These are phyloP conservation scores for Cordilura impudica DNA, from an alignment of 2,888 invertebrate genomes.

Conservation along the genomic window DNA sequence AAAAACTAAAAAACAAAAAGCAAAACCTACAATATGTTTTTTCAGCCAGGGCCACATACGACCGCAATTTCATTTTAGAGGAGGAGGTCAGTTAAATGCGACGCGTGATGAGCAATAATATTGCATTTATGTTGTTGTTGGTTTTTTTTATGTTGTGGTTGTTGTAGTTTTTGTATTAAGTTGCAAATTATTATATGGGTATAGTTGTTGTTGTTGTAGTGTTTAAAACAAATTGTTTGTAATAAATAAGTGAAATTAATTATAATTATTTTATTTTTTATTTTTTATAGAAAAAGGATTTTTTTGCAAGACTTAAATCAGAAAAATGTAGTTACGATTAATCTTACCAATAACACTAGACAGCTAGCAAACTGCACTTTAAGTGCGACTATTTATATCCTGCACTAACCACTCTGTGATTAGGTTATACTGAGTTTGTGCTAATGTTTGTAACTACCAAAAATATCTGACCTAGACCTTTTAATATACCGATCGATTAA, in stretches of 20 bases:
- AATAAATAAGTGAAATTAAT: neutral
- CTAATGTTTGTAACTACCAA: too few relatives aligned
- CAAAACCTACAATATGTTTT: constrained; percentile 25
- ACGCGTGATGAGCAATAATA: constrained; percentile 61
- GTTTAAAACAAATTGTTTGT: constrained; percentile 21
- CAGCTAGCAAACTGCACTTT: too few relatives aligned
- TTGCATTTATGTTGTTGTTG: constrained; percentile 33
- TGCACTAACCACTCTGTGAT: too few relatives aligned
- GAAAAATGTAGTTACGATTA: too few relatives aligned
- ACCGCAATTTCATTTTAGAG: constrained; percentile 61
- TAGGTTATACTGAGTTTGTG: too few relatives aligned
- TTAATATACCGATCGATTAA: too few relatives aligned
- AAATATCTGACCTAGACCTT: too few relatives aligned
- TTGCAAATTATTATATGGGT: constrained; percentile 22
- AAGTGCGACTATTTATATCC: too few relatives aligned
- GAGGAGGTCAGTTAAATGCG: constrained; percentile 62
- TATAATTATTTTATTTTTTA: constrained; percentile 2
- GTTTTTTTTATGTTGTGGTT: neutral
- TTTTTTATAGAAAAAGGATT: neutral
- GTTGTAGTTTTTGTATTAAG: constrained; percentile 16
- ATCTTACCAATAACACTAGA: too few relatives aligned
- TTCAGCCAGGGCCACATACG: constrained; percentile 61
- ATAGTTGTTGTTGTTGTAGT: neutral
- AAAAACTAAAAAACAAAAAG: constrained; percentile 14
- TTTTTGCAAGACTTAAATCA: neutral